Conservation (phyloP, 2,113 vertebrate genomes). For the Ivindomyrus marchei region DNA sequence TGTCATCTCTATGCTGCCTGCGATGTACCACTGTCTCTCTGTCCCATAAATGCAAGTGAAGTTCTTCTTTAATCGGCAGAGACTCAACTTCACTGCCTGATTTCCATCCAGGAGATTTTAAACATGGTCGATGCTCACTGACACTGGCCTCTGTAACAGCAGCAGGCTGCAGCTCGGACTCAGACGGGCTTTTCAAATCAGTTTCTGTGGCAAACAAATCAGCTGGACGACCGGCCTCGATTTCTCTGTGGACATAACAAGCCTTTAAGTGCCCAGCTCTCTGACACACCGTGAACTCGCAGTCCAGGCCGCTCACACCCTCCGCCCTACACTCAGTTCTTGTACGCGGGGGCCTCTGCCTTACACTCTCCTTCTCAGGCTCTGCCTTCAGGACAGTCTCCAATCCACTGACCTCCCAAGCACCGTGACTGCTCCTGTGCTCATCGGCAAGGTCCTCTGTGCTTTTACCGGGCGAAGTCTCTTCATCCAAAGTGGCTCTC, state of each 20-base stretch:
- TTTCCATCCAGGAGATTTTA: constrained; percentile 14
- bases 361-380: constrained; percentile 35
- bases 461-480: constrained; percentile 15
- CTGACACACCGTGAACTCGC: constrained; percentile 35
- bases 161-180: not conserved
- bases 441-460: constrained; percentile 24
- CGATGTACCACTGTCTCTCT: constrained; percentile 7
- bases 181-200: not conserved
- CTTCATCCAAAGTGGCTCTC: not conserved
- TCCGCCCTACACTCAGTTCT: constrained; percentile 31
- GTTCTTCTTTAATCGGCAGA: constrained; percentile 23
- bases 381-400: constrained; percentile 58
- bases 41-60: not conserved
- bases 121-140: not conserved
- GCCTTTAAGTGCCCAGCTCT: constrained; percentile 17
- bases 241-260: not conserved
- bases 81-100: not conserved
- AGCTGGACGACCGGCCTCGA: not conserved
- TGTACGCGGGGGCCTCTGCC: constrained; percentile 23
- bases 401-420: constrained; percentile 66
- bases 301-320: constrained; percentile 23
- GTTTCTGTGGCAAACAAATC: constrained; percentile 1
- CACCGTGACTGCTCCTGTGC: constrained; percentile 32
- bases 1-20: constrained; percentile 20
- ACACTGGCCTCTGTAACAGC: not conserved